phyloP scores from a whole-genome alignment of 2,113 vertebrate genomes.

The Peromyscus polionotus region DNA sequence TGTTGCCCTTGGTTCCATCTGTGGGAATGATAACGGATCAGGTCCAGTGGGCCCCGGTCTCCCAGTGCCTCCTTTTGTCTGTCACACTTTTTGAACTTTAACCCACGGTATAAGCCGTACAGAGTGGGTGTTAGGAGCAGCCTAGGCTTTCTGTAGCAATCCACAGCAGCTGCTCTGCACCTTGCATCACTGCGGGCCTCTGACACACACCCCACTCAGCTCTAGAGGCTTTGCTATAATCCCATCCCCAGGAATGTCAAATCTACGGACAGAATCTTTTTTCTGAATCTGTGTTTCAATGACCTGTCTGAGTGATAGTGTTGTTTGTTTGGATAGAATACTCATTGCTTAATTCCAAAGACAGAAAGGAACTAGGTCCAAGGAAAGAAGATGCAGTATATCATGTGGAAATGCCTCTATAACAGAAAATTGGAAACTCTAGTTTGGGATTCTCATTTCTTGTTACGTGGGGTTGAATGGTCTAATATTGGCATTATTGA shows the following conservation, averaged over 20 bases:
- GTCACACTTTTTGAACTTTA: slow-evolving; percentile 56
- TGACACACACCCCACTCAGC: not conserved
- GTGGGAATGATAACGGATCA: not conserved
- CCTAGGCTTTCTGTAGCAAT: slow-evolving; percentile 48
- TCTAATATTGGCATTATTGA: not conserved
- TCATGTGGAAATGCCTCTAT: not conserved
- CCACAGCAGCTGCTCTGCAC: not conserved
- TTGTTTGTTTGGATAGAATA: slow-evolving; percentile 45
- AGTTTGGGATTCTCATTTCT: not conserved
- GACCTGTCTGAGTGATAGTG: not conserved
- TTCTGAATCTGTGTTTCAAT: not conserved
- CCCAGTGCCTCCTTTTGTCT: not conserved
- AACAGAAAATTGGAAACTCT: slow-evolving; percentile 2
- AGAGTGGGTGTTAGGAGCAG: not conserved
- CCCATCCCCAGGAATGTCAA: not conserved
- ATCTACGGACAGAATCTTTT: not conserved
- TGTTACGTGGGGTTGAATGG: not conserved
- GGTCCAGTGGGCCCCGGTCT: not conserved
- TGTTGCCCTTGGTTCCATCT: not conserved
- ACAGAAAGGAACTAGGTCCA: not conserved
- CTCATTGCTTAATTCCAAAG: slow-evolving; percentile 22
- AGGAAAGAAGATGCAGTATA: not conserved
- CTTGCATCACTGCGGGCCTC: not conserved
- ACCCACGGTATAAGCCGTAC: not conserved
- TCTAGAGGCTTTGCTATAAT: not conserved